A percentile compares a stretch with the other conserved stretches of the same genome.
These are phyloP conservation scores for Pseudanteris insignis DNA, from an alignment of 2,888 invertebrate genomes.

Conservation along the genomic window DNA sequence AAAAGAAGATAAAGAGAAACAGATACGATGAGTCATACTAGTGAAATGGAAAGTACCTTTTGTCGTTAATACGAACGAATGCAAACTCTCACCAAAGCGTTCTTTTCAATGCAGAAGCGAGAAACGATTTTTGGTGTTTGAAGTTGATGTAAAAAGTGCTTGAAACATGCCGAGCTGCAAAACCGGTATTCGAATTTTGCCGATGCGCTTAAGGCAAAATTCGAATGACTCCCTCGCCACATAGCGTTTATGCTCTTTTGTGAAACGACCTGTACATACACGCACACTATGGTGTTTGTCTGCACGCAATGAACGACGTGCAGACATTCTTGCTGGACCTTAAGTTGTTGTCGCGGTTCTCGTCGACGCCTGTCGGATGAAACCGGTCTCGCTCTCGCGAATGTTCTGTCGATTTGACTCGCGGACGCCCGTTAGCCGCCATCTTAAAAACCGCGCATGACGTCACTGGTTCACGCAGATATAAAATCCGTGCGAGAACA, in stretches of 20 bases:
- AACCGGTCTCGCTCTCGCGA: conserved; percentile 46
- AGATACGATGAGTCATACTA: too few relatives aligned
- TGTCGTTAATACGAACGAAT: too few relatives aligned
- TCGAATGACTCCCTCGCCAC: conserved; percentile 43
- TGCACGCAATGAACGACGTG: conserved; percentile 46
- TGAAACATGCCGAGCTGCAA: conserved; percentile 21
- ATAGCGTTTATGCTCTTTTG: conserved; percentile 38
- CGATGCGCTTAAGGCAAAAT: conserved; percentile 35
- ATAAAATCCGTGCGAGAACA: conserved; percentile 3
- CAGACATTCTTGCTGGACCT: conserved; percentile 46
- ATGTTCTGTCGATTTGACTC: conserved; percentile 53
- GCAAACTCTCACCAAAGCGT: too few relatives aligned
- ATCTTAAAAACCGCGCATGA: conserved; percentile 54
- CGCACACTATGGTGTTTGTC: conserved; percentile 35
- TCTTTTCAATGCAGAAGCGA: not conserved
- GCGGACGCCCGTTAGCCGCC: conserved; percentile 38
- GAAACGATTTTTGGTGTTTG: conserved; percentile 15
- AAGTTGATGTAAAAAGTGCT: conserved; percentile 14
- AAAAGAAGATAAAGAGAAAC: too few relatives aligned
- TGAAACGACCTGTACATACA: conserved; percentile 37
- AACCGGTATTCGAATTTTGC: conserved; percentile 44
- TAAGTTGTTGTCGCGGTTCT: conserved; percentile 45
- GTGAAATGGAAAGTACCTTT: too few relatives aligned
- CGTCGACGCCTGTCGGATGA: conserved; percentile 44
- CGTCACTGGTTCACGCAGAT: conserved; percentile 53